Conservation (phyloP, 92 coral and sea anemone species). For the Paragorgia papillata region DNA sequence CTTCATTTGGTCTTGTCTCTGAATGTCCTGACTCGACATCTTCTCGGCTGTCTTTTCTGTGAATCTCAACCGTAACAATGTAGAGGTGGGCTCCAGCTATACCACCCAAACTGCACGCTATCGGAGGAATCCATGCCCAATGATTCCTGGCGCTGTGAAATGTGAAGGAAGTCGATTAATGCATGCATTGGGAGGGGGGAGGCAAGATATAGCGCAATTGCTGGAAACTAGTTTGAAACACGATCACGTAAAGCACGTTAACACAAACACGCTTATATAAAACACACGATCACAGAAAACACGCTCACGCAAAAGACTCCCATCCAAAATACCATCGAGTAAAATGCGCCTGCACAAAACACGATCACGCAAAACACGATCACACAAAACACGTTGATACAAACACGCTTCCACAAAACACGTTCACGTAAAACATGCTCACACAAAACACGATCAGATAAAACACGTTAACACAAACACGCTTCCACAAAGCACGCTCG, state of each 20-base stretch:
- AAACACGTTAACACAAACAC: constrained; percentile 36
- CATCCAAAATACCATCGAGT: too few relatives aligned
- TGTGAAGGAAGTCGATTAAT: background rate
- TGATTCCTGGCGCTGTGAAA: constrained; percentile 56
- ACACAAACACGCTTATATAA: too few relatives aligned
- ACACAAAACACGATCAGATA: background rate
- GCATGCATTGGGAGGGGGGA: background rate
- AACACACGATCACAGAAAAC: too few relatives aligned
- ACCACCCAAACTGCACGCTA: constrained; percentile 40
- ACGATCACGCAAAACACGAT: too few relatives aligned
- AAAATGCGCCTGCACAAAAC: too few relatives aligned
- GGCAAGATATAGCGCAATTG: too few relatives aligned
- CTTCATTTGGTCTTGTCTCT: background rate
- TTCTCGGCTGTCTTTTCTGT: background rate
- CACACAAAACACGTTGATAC: too few relatives aligned
- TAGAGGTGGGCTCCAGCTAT: constrained; percentile 25
- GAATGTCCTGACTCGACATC: background rate
- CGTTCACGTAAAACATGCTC: too few relatives aligned
- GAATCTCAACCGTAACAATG: constrained; percentile 27
- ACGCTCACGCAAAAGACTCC: too few relatives aligned
- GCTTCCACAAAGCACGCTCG: constrained; percentile 30
- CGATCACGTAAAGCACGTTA: too few relatives aligned
- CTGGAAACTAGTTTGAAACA: too few relatives aligned
- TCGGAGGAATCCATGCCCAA: constrained; percentile 80
- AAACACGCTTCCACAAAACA: too few relatives aligned